These are phyloP conservation scores for Drosophila parthenogenetica DNA, from an alignment of 2,888 invertebrate genomes.

Conservation along the genomic window DNA sequence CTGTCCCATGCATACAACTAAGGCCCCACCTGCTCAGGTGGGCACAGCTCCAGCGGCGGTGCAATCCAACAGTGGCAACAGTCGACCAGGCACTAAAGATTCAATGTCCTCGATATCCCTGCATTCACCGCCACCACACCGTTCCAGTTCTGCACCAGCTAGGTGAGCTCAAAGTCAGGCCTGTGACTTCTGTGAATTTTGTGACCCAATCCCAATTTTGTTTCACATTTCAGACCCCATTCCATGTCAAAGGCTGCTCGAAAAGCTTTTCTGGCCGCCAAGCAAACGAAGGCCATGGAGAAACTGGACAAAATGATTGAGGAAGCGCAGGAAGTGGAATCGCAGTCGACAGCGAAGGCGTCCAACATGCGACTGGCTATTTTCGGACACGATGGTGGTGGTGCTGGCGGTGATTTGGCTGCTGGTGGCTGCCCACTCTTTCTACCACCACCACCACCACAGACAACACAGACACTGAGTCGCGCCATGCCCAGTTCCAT, in stretches of 20 bases:
- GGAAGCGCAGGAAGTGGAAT: conserved; percentile 83
- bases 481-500: conserved; percentile 80
- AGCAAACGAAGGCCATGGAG: conserved; percentile 84
- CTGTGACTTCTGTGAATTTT: too few species aligned
- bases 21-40: conserved; percentile 22
- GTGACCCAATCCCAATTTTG: too few species aligned
- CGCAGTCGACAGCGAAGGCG: conserved; percentile 79
- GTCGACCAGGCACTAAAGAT: conserved; percentile 64
- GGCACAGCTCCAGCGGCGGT: conserved; percentile 44
- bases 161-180: conserved; percentile 41
- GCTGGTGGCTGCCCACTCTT: conserved; percentile 79
- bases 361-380: conserved; percentile 70
- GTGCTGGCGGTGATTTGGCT: conserved; percentile 53
- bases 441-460: conserved; percentile 75
- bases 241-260: conserved; percentile 82
- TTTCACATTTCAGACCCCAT: conserved; percentile 49
- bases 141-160: conserved; percentile 75
- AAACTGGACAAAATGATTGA: conserved; percentile 85
- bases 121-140: conserved; percentile 75
- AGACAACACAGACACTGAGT: conserved; percentile 30
- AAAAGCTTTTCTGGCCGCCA: conserved; percentile 83
- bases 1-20: conserved; percentile 48
- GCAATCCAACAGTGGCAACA: conserved; percentile 51
- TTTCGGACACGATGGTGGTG: conserved; percentile 66
- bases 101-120: conserved; percentile 75